phyloP scores from a whole-genome alignment of 2,888 invertebrate species.

The Thyatira batis region DNA sequence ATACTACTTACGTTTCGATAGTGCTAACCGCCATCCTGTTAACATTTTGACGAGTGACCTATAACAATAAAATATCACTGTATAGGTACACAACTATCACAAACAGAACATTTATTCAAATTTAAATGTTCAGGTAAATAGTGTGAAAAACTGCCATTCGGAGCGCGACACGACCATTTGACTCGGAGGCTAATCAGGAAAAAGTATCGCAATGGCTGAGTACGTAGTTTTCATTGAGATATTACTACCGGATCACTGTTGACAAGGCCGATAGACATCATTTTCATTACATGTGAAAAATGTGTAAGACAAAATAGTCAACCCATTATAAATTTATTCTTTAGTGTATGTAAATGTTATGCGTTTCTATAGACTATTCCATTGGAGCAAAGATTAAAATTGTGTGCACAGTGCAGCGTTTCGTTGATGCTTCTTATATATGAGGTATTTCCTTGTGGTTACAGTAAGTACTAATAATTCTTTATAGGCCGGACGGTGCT shows the following conservation, averaged over 20 bases:
- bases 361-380: neutral
- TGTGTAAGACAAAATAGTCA: neutral
- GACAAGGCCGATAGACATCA: conserved; percentile 28
- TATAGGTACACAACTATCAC: conserved; percentile 15
- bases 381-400: neutral
- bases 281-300: neutral
- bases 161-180: conserved; percentile 44
- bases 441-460: neutral
- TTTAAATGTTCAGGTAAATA: neutral
- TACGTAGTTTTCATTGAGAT: conserved; percentile 41
- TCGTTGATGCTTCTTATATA: neutral
- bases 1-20: conserved; percentile 72
- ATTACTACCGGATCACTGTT: conserved; percentile 40
- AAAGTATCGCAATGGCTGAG: conserved; percentile 35
- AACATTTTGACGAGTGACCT: conserved; percentile 62
- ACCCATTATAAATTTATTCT: neutral
- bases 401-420: neutral
- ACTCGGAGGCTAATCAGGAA: conserved; percentile 52
- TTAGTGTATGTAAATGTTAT: neutral
- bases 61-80: conserved; percentile 37
- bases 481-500: neutral
- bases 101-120: conserved; percentile 13
- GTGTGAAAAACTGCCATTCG: conserved; percentile 10
- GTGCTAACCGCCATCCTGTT: conserved; percentile 67
- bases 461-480: neutral